Base-by-base conservation (phyloP, 2,797 vertebrate species). In the Lithobates sylvaticus region DNA sequence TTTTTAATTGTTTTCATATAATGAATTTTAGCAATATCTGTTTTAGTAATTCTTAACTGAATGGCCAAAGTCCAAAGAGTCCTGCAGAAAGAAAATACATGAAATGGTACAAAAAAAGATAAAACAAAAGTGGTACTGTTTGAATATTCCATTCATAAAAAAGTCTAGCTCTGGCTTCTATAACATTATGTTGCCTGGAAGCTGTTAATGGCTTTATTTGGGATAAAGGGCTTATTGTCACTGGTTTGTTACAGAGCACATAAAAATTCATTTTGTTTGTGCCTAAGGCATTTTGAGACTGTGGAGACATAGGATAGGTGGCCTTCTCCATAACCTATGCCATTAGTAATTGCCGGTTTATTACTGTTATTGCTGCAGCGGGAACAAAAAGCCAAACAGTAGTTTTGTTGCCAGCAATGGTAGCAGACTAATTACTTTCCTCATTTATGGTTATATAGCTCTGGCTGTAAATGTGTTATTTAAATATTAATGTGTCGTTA, bases 381-480 rank as follows among this genome's bases (percentile, higher is more conserved):
- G 58, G 36, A 73, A 74, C 29, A 74, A 67, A 65, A 74, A 82
- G 3, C 47, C 58, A 82, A 82, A 74, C 71, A 82, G 80, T 74
- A 65, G 80, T 82, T 82, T 32, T 65, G 70, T 27, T 73, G 71
- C 54, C 71, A 74, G 34, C 74, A 82, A 74, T 82, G 34, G 54
- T 64, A 64, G 69, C 15, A 42, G 58, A 47, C 36, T 83, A 83
- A 83, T 83, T 83, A 75, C 54, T 44, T 29, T 67, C 44, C 71
- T 61, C 54, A 75, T 75, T 83, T 83, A 83, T 75, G 81, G 81
- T 83, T 83, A 75, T 83, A 67, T 83, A 36, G 54, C 71, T 3
- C 23, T 32, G 81, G 71, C 73, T 83, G 69, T 81, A 81, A 81
- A 81, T n/a, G 79, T 81, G 79, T 81, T 81, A 72, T 73, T 65